Base-by-base conservation (phyloP, 2,888 invertebrate species). In the Dicyrtomina minuta region DNA sequence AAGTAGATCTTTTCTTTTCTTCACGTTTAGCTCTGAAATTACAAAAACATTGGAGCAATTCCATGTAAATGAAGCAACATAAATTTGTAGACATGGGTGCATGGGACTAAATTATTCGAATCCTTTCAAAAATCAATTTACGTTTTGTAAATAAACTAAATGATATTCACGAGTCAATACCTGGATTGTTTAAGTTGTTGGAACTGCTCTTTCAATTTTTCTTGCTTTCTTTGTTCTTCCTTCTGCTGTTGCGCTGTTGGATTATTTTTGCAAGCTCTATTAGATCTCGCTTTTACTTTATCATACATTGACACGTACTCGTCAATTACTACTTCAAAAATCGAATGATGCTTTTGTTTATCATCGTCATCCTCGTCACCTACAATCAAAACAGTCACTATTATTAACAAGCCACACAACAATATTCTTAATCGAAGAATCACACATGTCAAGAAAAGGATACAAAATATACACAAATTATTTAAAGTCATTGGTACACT, bases 221-320 rank as follows among this genome's bases (percentile, higher is more conserved):
- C 89, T 81, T 89, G 89, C 0, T 90, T 86, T 81, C 92, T 92
- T 82, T 93, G 91, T 41, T 80, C 79, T 44, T 80, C 79, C 65
- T 81, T 80, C 80, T 92, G 89, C 80, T 93, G 93, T 81, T 93
- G 92, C 90, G 93, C 92, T 22, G 70, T 67, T 20, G 65, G 61
- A n/a, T 58, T 67, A 81, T 93, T 94, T 82, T 94, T 93, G 66
- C 81, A 80, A 27, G 81, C 79, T 67, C 81, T 80, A 79, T 93
- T 93, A 26, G 94, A 93, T 49, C 94, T 87, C 2, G 94, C 94
- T 82, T 95, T 95, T 0, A 95, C 94, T 83, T 96, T 96, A 81
- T 96, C 96, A 81, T 97, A 97, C 96, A 97, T 97, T 12, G 96
- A 96, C 71, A 95, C 92, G 81, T 94, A 95, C 71, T 90, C 93